Evolutionary conservation across 2,113 vertebrate genomes (phyloP), one percentile per base, ranked within the genome.

Genomic region (Hippocampus barbouri): DNA sequence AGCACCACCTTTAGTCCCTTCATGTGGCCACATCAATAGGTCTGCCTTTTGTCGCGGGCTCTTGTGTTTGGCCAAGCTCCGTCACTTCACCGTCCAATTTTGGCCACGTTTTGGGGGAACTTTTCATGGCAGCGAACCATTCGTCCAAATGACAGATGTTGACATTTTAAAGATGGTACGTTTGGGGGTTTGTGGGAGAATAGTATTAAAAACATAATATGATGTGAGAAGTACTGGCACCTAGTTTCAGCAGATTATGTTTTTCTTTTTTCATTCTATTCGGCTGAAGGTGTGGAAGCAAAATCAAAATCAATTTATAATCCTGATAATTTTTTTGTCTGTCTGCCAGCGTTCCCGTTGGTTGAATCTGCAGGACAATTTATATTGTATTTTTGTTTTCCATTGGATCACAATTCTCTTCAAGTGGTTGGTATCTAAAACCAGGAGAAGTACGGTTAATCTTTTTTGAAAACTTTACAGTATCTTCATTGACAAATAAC

Each of bases 11-110:
- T n/a, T 0, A 15, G 67, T 68, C 76, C 86, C 89, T 90, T 90
- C 83, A 89, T 89, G 82, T 85, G 25, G 0, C 47, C 73, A 85
- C 87, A 89, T 91, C 89, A 89, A 86, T 88, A 71, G 83, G 60
- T 85, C 34, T 79, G 71, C 77, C 78, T 83, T 38, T 82, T 73
- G 82, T 85, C 59, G 12, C 78, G 59, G 54, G 71, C 70, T 63
- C 69, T 56, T 76, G 71, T 64, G 70, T 78, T 83, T 75, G 63
- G 41, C 61, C 7, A 7, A 74, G 78, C 79, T 71, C 83, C 82
- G 80, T 71, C 80, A 61, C 73, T 68, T 80, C 47, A 49, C 2
- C 43, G 18, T 84, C 47, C 70, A 80, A 71, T 77, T 72, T 72
- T 60, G 72, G 72, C 64, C 40, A 20, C 64, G 66, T 82, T 67